A percentile compares a stretch with the other conserved stretches of the same genome.
These are phyloP conservation scores for Xenopus tropicalis DNA, from an alignment of 2,113 vertebrate genomes.

Conservation along the genomic window DNA sequence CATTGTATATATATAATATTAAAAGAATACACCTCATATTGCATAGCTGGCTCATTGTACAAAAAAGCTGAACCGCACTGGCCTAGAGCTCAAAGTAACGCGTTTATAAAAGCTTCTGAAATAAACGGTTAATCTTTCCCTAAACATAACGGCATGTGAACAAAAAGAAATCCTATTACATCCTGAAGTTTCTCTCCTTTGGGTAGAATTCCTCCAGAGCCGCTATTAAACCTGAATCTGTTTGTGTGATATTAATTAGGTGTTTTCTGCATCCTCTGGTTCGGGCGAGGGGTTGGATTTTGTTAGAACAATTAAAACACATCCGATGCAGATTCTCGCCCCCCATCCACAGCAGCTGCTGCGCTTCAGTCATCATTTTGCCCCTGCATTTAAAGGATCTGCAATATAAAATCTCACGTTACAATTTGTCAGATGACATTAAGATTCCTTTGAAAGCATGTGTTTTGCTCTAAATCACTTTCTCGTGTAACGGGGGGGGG, in stretches of 20 bases:
- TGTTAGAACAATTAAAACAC: conserved; percentile 12
- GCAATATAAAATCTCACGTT: conserved; percentile 40
- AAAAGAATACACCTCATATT: too few relatives aligned
- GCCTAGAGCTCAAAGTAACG: too few relatives aligned
- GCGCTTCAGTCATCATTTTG: conserved; percentile 16
- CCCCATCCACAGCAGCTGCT: conserved; percentile 33
- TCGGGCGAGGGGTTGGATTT: not conserved
- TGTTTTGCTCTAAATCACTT: conserved; percentile 30
- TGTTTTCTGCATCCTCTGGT: not conserved
- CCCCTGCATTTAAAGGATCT: conserved; percentile 38
- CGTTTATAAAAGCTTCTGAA: not conserved
- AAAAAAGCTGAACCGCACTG: too few relatives aligned
- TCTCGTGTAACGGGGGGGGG: conserved; percentile 19
- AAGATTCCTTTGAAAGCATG: conserved; percentile 30
- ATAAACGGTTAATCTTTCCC: conserved; percentile 3
- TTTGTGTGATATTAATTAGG: not conserved
- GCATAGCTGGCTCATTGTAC: too few relatives aligned
- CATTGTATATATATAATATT: too few relatives aligned
- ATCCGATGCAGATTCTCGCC: conserved; percentile 31
- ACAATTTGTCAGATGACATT: conserved; percentile 39
- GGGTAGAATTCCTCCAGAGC: not conserved
- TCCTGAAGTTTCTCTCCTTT: conserved; percentile 3
- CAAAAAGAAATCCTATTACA: not conserved
- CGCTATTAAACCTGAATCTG: not conserved
- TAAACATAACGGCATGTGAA: conserved; percentile 13